Base-by-base conservation (phyloP, 2,113 vertebrate genomes). In the Varanus komodoensis region DNA sequence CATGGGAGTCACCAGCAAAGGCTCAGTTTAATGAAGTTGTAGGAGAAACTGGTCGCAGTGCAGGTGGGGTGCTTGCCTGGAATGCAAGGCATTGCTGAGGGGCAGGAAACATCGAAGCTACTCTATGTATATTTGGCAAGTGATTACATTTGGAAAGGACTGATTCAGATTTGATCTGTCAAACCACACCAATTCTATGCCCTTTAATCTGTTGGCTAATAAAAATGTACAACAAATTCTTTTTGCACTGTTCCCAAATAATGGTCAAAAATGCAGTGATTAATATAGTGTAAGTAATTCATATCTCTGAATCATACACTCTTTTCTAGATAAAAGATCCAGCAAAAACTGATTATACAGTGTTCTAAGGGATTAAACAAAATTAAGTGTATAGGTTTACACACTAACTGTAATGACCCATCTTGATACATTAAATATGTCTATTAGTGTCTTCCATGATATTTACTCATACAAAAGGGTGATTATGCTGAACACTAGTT, bases 371-470 rank as follows among this genome's bases (percentile, higher is more conserved):
- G 44, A 44, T 82, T 64, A 2, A 8, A 73, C 44, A 85, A 88
- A 94, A 89, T 91, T 15, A 15, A 61, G 82, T 91, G 89, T 87
- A 8, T 81, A 29, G 19, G 3, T 84, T 94, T 92, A 3, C 3
- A 48, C 48, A 80, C 61, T 86, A 38, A 19, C 3, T 0, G 0
- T 87, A 80, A 79, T 73, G 71, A n/a, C 19, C 82, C 38, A 27
- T 64, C 7, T 14, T 8, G 38, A 54, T 32, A 34, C 29, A 61
- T 79, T 88, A 93, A 32, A 90, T 86, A 75, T 9, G 67, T 4
- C 67, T 88, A 44, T 34, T 1, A 69, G 0, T 19, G 3, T 69
- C 57, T 90, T 1, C n/a, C 79, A 84, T 44, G 71, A 77, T 92
- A 93, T 80, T 87, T 52, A 19, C 1, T 89, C 2, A n/a, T 68